Conservation (phyloP, 2,888 invertebrate genomes). For the Minunthozetes semirufus region DNA sequence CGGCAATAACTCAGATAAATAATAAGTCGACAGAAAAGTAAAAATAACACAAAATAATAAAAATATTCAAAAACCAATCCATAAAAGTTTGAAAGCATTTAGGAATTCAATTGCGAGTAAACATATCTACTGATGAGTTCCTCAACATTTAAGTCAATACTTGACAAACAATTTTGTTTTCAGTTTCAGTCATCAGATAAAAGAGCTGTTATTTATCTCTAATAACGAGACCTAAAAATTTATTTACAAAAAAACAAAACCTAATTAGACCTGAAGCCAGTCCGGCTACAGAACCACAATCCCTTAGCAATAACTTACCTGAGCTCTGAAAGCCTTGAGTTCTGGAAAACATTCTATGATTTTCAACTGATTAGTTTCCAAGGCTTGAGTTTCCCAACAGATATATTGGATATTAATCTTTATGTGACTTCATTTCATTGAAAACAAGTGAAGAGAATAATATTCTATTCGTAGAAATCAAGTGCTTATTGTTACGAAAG, state of each 20-base stretch:
- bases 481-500: not conserved
- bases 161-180: too few relatives aligned
- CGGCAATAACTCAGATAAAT: too few relatives aligned
- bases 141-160: too few relatives aligned
- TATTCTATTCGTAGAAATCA: not conserved
- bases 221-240: not conserved
- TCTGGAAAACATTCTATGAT: not conserved
- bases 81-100: too few relatives aligned
- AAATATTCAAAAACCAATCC: too few relatives aligned
- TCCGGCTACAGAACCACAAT: not conserved
- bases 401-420: not conserved
- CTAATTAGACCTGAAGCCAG: not conserved
- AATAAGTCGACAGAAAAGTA: too few relatives aligned
- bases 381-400: slow-evolving; percentile 16
- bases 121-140: too few relatives aligned
- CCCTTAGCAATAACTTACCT: slow-evolving; percentile 21
- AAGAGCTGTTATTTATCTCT: too few relatives aligned
- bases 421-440: not conserved
- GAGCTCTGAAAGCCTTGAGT: slow-evolving; percentile 3
- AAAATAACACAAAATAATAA: too few relatives aligned
- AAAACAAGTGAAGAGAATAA: slow-evolving; percentile 8
- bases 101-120: too few relatives aligned
- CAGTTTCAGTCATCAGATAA: too few relatives aligned
- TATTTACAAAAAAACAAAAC: not conserved
- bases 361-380: not conserved